A percentile compares a stretch with the other conserved stretches of the same genome.
These are phyloP conservation scores for Cossypha polioptera DNA, from an alignment of 2,797 vertebrate species.

Conservation along the genomic window DNA sequence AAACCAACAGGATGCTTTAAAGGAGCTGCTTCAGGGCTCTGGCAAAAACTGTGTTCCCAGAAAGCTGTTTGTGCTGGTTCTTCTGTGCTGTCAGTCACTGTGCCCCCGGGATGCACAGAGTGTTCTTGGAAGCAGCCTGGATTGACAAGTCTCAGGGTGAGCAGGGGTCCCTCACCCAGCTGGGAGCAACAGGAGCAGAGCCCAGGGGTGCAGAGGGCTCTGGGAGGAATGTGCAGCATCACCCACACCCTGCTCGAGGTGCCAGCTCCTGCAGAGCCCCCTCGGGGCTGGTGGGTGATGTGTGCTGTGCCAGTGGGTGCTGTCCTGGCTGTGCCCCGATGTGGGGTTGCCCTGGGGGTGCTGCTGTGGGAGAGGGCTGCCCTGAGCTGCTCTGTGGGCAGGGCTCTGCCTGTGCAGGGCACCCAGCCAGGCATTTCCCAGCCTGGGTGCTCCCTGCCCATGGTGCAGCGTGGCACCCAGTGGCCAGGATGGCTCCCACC, in stretches of 20 bases:
- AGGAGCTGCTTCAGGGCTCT: background rate
- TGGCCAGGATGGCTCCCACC: accelerated
- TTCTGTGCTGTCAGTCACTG: background rate
- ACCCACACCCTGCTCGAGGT: accelerated
- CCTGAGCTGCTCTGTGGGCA: background rate
- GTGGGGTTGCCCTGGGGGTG: background rate
- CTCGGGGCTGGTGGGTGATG: accelerated
- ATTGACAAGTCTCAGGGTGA: background rate
- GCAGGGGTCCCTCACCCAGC: background rate
- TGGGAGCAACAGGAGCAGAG: background rate
- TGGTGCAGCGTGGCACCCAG: accelerated
- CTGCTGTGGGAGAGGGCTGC: background rate
- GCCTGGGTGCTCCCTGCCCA: background rate
- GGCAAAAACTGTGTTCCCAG: background rate
- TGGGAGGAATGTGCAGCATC: accelerated
- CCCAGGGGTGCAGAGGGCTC: background rate
- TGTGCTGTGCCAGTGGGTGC: accelerated
- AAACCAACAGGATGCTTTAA: background rate
- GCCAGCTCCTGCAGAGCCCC: background rate
- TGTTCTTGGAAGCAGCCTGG: background rate
- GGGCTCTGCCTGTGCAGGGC: background rate
- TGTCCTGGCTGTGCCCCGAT: background rate
- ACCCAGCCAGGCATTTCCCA: background rate
- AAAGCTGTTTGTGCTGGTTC: background rate
- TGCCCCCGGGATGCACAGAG: background rate